Evolutionary conservation across 2,797 vertebrate genomes (phyloP).

Genomic region (Catostomus latipinnis): DNA sequence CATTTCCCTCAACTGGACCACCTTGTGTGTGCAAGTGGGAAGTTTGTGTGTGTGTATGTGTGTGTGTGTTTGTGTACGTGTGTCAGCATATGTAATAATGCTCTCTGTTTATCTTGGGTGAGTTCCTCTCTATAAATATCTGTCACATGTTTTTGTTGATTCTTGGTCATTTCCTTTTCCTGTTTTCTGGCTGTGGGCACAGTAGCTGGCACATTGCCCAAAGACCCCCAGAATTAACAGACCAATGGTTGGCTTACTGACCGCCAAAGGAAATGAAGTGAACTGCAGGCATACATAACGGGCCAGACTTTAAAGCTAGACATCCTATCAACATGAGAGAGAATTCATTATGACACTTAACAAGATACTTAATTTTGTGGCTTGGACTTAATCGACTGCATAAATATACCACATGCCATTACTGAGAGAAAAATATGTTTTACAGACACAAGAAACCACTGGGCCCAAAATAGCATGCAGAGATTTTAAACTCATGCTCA

Average conservation of each 20-base stretch:
- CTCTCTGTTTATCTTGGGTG: conserved; percentile 40
- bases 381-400: conserved; percentile 28
- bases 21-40: neutral
- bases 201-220: conserved; percentile 40
- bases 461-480: neutral
- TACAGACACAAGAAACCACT: conserved; percentile 33
- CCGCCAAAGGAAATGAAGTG: neutral
- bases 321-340: neutral
- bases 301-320: too few species aligned
- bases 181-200: conserved; percentile 22
- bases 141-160: conserved; percentile 33
- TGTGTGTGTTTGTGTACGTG: conserved; percentile 10
- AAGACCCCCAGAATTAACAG: conserved; percentile 25
- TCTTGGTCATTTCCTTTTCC: conserved; percentile 55
- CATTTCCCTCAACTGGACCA: conserved; percentile 56
- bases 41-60: too few species aligned
- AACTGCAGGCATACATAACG: too few species aligned
- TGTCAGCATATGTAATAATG: conserved; percentile 4
- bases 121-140: conserved; percentile 51
- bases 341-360: conserved; percentile 27
- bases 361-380: conserved; percentile 42
- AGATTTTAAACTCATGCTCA: conserved; percentile 12
- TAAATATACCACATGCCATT: conserved; percentile 23
- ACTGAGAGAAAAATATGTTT: conserved; percentile 11
- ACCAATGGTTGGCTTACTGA: conserved; percentile 16